phyloP scores from a whole-genome alignment of 1,140 invertebrate species.

The Calycopis cecrops region DNA sequence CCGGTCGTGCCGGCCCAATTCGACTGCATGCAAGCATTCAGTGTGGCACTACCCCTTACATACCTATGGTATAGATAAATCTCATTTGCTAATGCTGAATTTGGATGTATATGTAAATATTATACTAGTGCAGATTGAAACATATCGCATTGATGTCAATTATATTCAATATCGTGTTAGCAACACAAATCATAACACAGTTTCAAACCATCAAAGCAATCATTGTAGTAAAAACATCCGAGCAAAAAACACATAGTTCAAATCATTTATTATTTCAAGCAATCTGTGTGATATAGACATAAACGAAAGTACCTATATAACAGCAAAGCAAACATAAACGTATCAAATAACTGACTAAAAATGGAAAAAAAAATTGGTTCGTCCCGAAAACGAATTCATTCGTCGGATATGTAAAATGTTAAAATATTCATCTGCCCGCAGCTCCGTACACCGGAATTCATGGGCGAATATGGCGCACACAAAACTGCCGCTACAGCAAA shows the following conservation, averaged over 20 bases:
- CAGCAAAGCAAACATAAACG: conserved; percentile 52
- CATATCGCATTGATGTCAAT: too few relatives aligned
- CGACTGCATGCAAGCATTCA: too few relatives aligned
- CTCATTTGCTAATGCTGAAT: too few relatives aligned
- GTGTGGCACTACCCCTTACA: too few relatives aligned
- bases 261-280: conserved; percentile 37
- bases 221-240: background rate
- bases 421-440: conserved; percentile 70
- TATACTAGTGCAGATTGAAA: too few relatives aligned
- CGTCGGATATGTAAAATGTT: conserved; percentile 72
- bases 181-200: too few relatives aligned
- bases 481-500: conserved; percentile 60
- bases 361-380: conserved; percentile 47
- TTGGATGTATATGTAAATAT: too few relatives aligned
- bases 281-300: conserved; percentile 41
- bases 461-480: conserved; percentile 61
- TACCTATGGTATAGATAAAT: too few relatives aligned
- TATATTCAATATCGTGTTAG: too few relatives aligned
- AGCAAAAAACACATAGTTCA: conserved; percentile 12
- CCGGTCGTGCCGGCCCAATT: too few relatives aligned
- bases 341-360: conserved; percentile 62
- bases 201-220: too few relatives aligned
- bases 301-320: conserved; percentile 31
- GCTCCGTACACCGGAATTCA: conserved; percentile 64
- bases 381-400: conserved; percentile 65